These are phyloP conservation scores for Drosophila willistoni DNA, from an alignment of 1,140 invertebrate species.

Conservation along the genomic window DNA sequence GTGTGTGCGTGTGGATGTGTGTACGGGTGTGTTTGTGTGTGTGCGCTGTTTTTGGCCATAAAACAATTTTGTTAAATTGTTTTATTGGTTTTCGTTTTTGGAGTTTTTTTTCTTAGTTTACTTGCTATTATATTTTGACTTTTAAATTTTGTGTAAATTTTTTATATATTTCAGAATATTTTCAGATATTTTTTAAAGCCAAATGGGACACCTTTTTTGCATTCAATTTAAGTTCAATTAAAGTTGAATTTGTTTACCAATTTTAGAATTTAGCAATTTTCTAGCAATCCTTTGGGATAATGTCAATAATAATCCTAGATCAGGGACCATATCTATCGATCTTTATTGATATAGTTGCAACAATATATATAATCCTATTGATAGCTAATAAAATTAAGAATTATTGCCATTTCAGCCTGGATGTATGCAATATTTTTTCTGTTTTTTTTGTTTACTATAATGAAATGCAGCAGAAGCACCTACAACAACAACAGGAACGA, in stretches of 20 bases:
- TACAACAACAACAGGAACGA: conserved; percentile 21
- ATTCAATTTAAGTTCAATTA: no score
- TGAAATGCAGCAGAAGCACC: conserved; percentile 39
- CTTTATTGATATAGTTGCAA: no score
- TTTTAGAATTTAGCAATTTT: no score
- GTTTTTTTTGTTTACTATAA: conserved; percentile 8
- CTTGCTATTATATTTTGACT: no score
- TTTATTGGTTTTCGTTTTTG: conserved; percentile 27
- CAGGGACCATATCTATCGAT: no score
- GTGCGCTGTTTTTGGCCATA: conserved; percentile 8
- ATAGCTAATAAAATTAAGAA: conserved; percentile 44
- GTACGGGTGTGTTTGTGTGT: conserved; percentile 9
- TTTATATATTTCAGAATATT: not conserved
- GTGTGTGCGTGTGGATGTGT: conserved; percentile 2
- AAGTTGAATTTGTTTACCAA: no score
- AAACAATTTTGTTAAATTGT: conserved; percentile 33
- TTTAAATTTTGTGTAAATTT: not conserved
- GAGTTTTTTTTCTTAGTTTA: not conserved
- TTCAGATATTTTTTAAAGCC: no score
- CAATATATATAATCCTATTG: not conserved
- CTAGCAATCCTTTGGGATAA: no score
- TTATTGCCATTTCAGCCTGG: conserved; percentile 35
- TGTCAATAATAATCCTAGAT: no score
- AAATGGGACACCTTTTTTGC: no score
- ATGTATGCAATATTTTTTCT: conserved; percentile 7